phyloP scores from a whole-genome alignment of 2,797 vertebrate genomes.

The Halcyon badia region DNA sequence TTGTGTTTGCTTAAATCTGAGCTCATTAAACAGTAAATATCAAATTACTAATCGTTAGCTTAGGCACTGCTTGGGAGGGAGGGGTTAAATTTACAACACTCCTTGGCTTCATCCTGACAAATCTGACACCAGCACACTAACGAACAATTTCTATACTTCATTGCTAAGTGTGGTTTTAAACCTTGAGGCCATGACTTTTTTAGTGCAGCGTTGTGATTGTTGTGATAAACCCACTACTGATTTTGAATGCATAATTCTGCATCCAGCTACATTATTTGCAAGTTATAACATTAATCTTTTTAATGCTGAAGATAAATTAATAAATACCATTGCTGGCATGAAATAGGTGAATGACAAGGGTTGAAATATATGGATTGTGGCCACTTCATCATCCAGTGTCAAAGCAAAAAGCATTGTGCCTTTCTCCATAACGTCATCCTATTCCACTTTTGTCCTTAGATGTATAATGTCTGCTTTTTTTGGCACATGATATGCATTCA shows the following conservation, averaged over 20 bases:
- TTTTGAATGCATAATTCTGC: background rate
- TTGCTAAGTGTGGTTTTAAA: background rate
- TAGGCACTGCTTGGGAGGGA: background rate
- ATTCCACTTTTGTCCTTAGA: background rate
- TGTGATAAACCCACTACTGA: background rate
- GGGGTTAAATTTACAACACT: background rate
- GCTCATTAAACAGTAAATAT: slow-evolving; percentile 20
- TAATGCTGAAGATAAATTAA: slow-evolving; percentile 3
- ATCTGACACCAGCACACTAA: background rate
- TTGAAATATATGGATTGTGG: background rate
- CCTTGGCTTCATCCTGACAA: rapidly evolving
- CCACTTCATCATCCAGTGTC: background rate
- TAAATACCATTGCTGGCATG: background rate
- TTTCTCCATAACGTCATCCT: background rate
- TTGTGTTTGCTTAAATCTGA: background rate
- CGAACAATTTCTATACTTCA: background rate
- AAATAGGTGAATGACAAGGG: background rate
- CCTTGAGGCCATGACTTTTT: background rate
- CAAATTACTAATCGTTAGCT: background rate
- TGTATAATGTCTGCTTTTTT: slow-evolving; percentile 8
- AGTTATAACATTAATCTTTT: background rate
- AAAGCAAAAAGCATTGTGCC: background rate
- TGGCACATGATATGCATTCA: background rate
- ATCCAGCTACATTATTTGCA: background rate
- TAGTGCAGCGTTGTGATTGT: background rate